phyloP scores from a whole-genome alignment of 2,797 vertebrate species.

The Graptemys geographica region DNA sequence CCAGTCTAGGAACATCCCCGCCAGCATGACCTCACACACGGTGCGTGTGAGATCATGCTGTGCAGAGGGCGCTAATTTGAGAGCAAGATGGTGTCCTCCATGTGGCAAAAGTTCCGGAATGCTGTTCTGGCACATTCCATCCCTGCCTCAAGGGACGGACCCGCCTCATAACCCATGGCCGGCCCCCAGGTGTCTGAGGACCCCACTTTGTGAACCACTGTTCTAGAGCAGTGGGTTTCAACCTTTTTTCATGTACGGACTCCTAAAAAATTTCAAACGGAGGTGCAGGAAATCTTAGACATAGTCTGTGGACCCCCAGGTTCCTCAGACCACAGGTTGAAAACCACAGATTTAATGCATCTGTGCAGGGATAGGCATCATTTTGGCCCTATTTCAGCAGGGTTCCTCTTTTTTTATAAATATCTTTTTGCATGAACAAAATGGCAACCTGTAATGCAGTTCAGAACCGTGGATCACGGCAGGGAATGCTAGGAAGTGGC shows the following conservation, averaged over 20 bases:
- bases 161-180: rapidly evolving
- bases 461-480: rapidly evolving
- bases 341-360: background rate
- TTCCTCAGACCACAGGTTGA: too few relatives aligned
- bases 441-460: background rate
- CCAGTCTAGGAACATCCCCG: too few relatives aligned
- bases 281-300: too few relatives aligned
- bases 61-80: background rate
- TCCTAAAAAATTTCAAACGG: too few relatives aligned
- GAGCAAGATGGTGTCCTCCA: background rate
- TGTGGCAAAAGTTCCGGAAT: background rate
- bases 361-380: background rate
- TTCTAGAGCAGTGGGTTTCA: background rate
- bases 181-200: background rate
- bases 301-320: too few relatives aligned
- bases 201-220: background rate
- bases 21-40: background rate
- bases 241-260: too few relatives aligned
- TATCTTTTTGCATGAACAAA: background rate
- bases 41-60: background rate
- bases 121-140: background rate
- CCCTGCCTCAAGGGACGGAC: background rate
- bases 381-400: background rate
- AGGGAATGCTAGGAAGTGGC: background rate
- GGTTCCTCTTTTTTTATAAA: conserved; percentile 20